Evolutionary conservation across 92 coral and sea anemone genomes (phyloP).

Genomic region (Phenganax stokvisi): DNA sequence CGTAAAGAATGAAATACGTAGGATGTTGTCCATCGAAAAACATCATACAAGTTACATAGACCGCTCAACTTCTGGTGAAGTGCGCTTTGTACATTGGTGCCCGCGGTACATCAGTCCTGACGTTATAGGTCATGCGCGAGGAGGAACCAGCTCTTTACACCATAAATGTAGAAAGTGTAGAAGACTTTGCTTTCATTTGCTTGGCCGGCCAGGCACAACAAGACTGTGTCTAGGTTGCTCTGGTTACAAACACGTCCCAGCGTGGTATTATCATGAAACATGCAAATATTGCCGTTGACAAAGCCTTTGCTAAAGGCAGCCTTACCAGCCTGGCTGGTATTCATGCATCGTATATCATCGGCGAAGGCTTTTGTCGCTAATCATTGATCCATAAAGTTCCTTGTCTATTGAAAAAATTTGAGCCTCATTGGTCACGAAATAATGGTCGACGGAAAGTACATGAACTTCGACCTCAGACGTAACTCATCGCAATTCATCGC

Average conservation of each 20-base stretch:
- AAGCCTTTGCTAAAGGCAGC: too few relatives aligned
- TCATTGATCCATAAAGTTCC: too few relatives aligned
- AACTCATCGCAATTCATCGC: too few relatives aligned
- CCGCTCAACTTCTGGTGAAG: conserved; percentile 29
- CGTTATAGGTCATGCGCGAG: conserved; percentile 38
- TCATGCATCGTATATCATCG: too few relatives aligned
- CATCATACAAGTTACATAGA: background rate
- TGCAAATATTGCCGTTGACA: conserved; percentile 41
- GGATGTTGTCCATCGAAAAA: too few relatives aligned
- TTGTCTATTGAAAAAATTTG: too few relatives aligned
- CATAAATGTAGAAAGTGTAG: conserved; percentile 44
- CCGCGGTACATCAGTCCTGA: conserved; percentile 48
- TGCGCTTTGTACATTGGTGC: conserved; percentile 47
- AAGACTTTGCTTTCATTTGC: conserved; percentile 45
- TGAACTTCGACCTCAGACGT: too few relatives aligned
- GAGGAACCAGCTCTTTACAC: conserved; percentile 47
- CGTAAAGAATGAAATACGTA: too few relatives aligned
- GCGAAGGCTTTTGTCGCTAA: too few relatives aligned
- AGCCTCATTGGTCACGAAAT: too few relatives aligned
- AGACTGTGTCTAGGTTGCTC: conserved; percentile 48
- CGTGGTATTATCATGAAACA: conserved; percentile 48
- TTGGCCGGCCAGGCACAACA: conserved; percentile 48
- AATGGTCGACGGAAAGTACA: too few relatives aligned
- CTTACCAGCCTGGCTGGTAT: too few relatives aligned
- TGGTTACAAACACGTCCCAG: conserved; percentile 45